Evolutionary conservation across 2,888 invertebrate genomes (phyloP), one percentile per base, ranked within the genome.

Genomic region (Drosophila mimica): DNA sequence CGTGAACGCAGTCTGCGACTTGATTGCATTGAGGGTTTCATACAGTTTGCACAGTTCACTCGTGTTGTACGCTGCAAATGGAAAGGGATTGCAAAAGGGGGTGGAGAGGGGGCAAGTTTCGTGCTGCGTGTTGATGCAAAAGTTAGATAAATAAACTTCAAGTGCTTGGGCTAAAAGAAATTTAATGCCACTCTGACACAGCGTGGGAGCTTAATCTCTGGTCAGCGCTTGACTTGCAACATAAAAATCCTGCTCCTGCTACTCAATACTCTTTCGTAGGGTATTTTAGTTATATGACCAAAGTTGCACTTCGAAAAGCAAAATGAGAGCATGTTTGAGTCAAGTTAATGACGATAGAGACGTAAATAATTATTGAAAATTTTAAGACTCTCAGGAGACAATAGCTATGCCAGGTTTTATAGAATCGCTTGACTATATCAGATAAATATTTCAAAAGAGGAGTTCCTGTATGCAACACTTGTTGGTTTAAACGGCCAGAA

Each of bases 101-200:
- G 40, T 0, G 11, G 9, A 25, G 4, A 6, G 0, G 38, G 43
- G 13, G 54, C 25, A 17, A 13, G 58, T 36, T 68, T 81, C 67
- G 70, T 65, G 74, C 85, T 84, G 85, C 85, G 85, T 85, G 85
- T 88, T 89, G 85, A 85, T 85, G 88, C 80, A 80, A 78, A 89
- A 85, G 85, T 85, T 78, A 85, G 85, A 85, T 85, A 89, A 85
- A 85, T 85, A 85, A 88, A 89, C 80, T 89, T 89, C 82, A 85
- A 82, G 85, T 77, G 70, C 66, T 51, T 48, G 52, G 40, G 43
- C 64, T 70, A 73, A 74, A 57, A 61, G 34, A 74, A 67, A 51
- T 69, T 89, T 75, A 78, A 88, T 83, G 79, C 57, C 74, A 67
- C 62, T 49, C 40, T 49, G 31, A 20, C 53, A 28, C 62, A 66